Evolutionary conservation across 2,113 vertebrate species (phyloP).

Genomic region (western clawed frog (Xenopus tropicalis)): DNA sequence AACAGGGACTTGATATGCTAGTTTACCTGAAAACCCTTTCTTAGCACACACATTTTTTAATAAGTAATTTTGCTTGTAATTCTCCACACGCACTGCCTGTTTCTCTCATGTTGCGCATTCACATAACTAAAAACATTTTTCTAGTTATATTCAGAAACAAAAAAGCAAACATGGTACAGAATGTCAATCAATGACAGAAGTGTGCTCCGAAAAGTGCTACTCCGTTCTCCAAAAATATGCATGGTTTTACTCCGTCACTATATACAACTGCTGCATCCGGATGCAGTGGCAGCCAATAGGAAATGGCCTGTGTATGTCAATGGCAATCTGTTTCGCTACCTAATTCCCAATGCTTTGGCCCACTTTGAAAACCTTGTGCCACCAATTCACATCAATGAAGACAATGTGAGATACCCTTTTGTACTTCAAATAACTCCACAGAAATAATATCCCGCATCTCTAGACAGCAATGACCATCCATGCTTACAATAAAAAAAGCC

Average conservation of each 20-base stretch:
- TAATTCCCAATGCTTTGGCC: not conserved
- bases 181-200: no score
- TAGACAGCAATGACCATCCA: not conserved
- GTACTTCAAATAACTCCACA: not conserved
- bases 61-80: no score
- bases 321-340: slow-evolving; percentile 7
- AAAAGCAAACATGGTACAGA: no score
- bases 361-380: not conserved
- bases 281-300: slow-evolving; percentile 12
- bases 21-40: no score
- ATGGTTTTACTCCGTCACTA: not conserved
- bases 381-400: not conserved
- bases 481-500: not conserved
- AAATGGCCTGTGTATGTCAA: not conserved
- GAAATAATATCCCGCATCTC: no score
- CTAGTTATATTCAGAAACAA: no score
- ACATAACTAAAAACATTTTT: no score
- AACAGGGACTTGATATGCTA: no score
- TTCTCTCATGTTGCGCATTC: no score
- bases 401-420: not conserved
- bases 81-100: no score
- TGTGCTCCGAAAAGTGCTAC: not conserved
- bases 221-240: not conserved
- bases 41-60: no score
- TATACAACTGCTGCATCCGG: no score